Base-by-base conservation (phyloP, 1,140 invertebrate species). In the Fopius arisanus region DNA sequence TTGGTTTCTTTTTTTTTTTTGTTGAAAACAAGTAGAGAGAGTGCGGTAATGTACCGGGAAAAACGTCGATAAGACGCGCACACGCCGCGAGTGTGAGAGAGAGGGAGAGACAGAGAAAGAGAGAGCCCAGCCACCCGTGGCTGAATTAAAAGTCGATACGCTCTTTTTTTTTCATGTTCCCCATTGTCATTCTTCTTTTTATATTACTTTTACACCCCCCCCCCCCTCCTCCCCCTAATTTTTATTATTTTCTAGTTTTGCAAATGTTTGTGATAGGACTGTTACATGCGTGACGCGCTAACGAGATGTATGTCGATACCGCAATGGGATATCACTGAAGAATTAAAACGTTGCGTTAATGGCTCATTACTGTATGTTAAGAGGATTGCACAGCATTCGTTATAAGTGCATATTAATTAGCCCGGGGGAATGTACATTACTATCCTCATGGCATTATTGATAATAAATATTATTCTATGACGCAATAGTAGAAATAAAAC, bases 101-200 rank as follows among this genome's bases (percentile, higher is more conserved):
- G 43, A 29, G 33, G 33, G 66, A 73, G 43, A 63, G 59, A 63
- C 29, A 70, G 43, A 75, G 28, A 41, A 41, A 51, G 40, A 67
- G 67, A 77, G 63, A 70, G 63, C 73, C 40, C 75, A 77, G 72
- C 70, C 75, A 77, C 75, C 75, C 75, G 72, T 77, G 76, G 48
- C 70, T 77, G 76, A 77, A 75, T 75, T 75, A 75, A 75, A 75
- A 75, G 76, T 75, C 76, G 76, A 75, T 77, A 77, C 70, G 51
- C 59, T 68, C 62, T 28, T n/a, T 63, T 72, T 77, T 71, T 72
- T 77, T 70, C 70, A 31, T 73, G 21, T 69, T 29, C 66, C 26
- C 23, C 28, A 28, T 19, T 72, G 23, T 67, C 51, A 66, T 68
- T 62, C 43, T 73, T 69, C 72, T 76, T 41, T 70, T 41, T 29